phyloP scores from a whole-genome alignment of 2,888 invertebrate species.

The Eustalomyia histrio region DNA sequence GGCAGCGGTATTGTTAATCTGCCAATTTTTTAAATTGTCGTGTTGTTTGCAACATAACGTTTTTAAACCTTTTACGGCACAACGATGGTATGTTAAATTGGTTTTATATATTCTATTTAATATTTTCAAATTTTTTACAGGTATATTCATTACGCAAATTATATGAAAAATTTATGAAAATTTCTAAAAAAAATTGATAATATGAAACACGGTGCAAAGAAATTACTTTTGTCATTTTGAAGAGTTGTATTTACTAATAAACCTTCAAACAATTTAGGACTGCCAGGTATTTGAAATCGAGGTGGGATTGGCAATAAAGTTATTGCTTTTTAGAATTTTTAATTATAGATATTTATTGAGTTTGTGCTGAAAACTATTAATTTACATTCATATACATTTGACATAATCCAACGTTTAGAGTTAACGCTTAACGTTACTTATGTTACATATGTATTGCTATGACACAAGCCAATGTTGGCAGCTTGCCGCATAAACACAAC shows the following conservation, averaged over 20 bases:
- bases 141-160: constrained; percentile 56
- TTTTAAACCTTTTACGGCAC: constrained; percentile 22
- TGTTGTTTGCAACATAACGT: constrained; percentile 14
- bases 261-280: background rate
- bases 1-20: constrained; percentile 6
- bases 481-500: no score
- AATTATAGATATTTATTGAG: no score
- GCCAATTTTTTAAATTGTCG: constrained; percentile 16
- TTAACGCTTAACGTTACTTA: no score
- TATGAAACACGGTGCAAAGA: constrained; percentile 30
- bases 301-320: no score
- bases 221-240: constrained; percentile 10
- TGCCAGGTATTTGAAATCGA: no score
- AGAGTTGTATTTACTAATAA: constrained; percentile 31
- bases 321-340: no score
- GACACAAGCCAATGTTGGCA: no score
- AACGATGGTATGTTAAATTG: constrained; percentile 16
- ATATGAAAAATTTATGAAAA: constrained; percentile 15
- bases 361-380: no score
- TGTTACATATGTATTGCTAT: no score
- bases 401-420: no score
- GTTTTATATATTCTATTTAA: constrained; percentile 44
- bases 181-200: constrained; percentile 33
- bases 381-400: no score
- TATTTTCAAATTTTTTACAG: constrained; percentile 46